A percentile compares a stretch with the other conserved stretches of the same genome.
Evolutionary conservation across 2,113 vertebrate species (phyloP).

Genomic region (Apus apus): DNA sequence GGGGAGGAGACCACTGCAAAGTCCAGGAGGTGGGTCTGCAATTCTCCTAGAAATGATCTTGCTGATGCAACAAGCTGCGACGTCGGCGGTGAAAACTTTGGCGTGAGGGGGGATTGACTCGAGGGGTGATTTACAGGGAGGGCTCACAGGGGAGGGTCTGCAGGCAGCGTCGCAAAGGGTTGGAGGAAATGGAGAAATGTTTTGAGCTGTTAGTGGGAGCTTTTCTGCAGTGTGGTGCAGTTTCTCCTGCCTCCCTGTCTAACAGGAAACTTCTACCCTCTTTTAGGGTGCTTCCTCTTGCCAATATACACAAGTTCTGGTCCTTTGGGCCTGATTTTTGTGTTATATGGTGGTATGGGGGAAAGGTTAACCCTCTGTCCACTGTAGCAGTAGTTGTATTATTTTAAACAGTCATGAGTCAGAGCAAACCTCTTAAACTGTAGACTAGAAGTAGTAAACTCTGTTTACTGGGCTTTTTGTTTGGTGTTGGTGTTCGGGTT

Average conservation of each 20-base stretch:
- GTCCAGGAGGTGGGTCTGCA: constrained; percentile 20
- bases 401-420: neutral
- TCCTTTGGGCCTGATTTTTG: neutral
- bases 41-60: neutral
- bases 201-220: neutral
- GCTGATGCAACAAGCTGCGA: neutral
- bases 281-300: neutral
- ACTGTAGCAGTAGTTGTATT: neutral
- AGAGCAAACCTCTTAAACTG: neutral
- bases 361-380: constrained; percentile 18
- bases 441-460: neutral
- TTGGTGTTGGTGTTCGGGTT: too few species aligned
- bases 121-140: accelerated
- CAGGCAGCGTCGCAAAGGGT: neutral
- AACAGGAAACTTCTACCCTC: constrained; percentile 30
- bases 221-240: neutral
- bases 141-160: neutral
- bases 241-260: neutral
- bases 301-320: neutral
- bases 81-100: neutral
- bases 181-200: neutral
- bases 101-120: accelerated
- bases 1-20: neutral
- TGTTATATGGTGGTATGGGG: neutral
- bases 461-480: neutral